Conservation (phyloP, 2,888 invertebrate species). For the Chelonus formosanus region DNA sequence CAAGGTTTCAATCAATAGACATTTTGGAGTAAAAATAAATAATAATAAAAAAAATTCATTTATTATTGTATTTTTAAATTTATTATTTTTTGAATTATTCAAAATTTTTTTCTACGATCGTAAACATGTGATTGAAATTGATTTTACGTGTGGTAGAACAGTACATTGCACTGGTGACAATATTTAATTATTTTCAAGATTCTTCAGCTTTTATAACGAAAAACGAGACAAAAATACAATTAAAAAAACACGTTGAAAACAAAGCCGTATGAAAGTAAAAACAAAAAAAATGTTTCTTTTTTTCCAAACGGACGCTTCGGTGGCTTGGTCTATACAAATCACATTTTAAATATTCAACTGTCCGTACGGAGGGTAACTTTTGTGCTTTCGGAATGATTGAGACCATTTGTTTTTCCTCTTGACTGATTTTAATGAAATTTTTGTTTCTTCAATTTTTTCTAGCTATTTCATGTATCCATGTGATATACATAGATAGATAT, state of each 20-base stretch:
- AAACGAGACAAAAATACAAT: not conserved
- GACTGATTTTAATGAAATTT: constrained; percentile 24
- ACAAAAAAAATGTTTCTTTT: constrained; percentile 8
- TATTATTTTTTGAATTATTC: too few relatives aligned
- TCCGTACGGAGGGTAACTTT: constrained; percentile 26
- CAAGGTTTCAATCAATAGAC: too few relatives aligned
- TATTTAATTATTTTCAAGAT: too few relatives aligned
- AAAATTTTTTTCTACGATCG: too few relatives aligned
- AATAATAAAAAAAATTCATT: too few relatives aligned
- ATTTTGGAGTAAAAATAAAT: too few relatives aligned
- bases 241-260: constrained; percentile 9
- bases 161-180: too few relatives aligned
- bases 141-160: too few relatives aligned
- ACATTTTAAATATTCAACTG: constrained; percentile 44
- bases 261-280: not conserved
- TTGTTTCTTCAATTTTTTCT: constrained; percentile 10
- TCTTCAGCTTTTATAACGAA: too few relatives aligned
- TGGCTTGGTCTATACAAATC: constrained; percentile 38
- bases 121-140: too few relatives aligned
- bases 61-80: too few relatives aligned
- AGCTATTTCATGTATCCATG: not conserved
- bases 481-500: not conserved
- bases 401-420: constrained; percentile 24
- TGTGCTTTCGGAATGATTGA: constrained; percentile 31
- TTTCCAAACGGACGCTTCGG: constrained; percentile 8